Evolutionary conservation across 23 tunicate species (phyloP).

Genomic region (Ciona savignyi): DNA sequence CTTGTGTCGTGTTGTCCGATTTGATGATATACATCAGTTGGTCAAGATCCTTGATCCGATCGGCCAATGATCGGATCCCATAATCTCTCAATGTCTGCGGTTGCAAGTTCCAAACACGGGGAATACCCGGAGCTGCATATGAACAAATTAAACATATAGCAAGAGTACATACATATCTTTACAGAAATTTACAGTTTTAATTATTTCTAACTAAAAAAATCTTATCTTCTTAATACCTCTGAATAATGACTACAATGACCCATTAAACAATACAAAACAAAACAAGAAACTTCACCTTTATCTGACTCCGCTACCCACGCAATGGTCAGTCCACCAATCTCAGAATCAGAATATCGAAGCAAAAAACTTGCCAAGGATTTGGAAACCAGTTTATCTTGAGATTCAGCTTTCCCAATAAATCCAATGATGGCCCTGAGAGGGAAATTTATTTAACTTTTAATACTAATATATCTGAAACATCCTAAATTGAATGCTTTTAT

Average conservation of each 20-base stretch:
- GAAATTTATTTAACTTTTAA: not conserved
- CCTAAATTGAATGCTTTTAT: not conserved
- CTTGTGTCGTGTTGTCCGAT: slow-evolving; percentile 57
- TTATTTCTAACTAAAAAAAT: too few relatives aligned
- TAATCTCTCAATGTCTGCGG: slow-evolving; percentile 91
- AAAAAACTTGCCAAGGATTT: slow-evolving; percentile 64
- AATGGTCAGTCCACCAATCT: slow-evolving; percentile 92
- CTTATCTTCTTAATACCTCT: too few relatives aligned
- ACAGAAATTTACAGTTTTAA: too few relatives aligned
- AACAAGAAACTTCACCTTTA: slow-evolving; percentile 17
- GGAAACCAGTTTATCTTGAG: slow-evolving; percentile 84
- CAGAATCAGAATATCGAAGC: slow-evolving; percentile 95
- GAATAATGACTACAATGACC: too few relatives aligned
- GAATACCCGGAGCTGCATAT: slow-evolving; percentile 17
- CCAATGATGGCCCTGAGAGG: slow-evolving; percentile 77
- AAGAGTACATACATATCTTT: too few relatives aligned
- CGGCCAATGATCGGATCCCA: slow-evolving; percentile 80
- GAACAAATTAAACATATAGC: too few relatives aligned
- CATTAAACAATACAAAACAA: not conserved
- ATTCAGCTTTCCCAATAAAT: slow-evolving; percentile 89
- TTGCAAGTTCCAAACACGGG: slow-evolving; percentile 85
- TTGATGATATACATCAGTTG: slow-evolving; percentile 82
- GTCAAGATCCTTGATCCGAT: slow-evolving; percentile 90
- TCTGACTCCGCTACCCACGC: slow-evolving; percentile 90
- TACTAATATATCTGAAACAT: not conserved